Base-by-base conservation (phyloP, 1,140 invertebrate genomes). In the Zophobas morio region DNA sequence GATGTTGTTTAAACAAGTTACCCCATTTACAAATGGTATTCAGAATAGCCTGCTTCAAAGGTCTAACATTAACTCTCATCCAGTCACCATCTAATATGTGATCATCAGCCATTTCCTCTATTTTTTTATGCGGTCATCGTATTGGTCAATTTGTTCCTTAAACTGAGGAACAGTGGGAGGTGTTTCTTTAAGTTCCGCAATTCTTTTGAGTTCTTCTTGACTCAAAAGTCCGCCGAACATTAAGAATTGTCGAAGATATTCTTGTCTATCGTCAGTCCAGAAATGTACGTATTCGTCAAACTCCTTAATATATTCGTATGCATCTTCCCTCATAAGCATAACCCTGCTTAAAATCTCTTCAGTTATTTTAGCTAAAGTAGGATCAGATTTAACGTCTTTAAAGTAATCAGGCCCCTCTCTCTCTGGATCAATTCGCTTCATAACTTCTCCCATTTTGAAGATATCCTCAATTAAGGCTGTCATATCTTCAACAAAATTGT, bases 1-100 rank as follows among this genome's bases (percentile, higher is more conserved):
- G 89, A 89, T 98, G 95, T 84, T 96, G 93, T 86, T 99, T 98
- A 86, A 98, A 98, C 93, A 98, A 96, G 81, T 94, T 94, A 6
- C 95, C 95, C 97, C 97, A 99, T 87, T 96, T 96, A 82, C 96
- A 93, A 63, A 97, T 93, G 33, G 93, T 95, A 85, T 97, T 97
- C 46, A 99, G 88, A 34, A 99, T 90, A 57, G 94, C 93, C 86
- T 98, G 95, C 77, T 96, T 93, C 85, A 98, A 96, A 77, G 96
- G 96, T 83, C 92, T 90, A 6, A 97, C 90, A 87, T 99, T 95
- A 6, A 99, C 92, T 36, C 82, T 46, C 42, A 86, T 75, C 86
- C 86, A 86, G 35, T 80, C 79, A 33, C 77, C 79, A 5, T 78
- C 57, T 6, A 85, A 75, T 8, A 84, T 80, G 46, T 82, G 82